Percentiles rank a stretch among this genome's conserved stretches.
These are phyloP conservation scores for Dyspetes luteomarginatus DNA, from an alignment of 2,888 invertebrate species.

Conservation along the genomic window DNA sequence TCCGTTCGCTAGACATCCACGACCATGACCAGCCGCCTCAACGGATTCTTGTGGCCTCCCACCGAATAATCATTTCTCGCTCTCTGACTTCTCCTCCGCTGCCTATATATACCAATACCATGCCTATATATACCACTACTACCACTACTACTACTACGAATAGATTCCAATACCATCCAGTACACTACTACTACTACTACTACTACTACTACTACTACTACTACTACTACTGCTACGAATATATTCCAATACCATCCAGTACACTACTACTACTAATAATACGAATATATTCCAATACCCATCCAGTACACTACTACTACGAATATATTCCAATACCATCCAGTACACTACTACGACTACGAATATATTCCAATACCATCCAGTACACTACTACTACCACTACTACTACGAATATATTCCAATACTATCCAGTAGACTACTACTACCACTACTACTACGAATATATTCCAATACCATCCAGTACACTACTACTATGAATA, in stretches of 20 bases:
- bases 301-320: not conserved
- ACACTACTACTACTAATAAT: constrained; percentile 4
- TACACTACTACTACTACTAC: not conserved
- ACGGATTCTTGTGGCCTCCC: not conserved
- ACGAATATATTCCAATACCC: no score
- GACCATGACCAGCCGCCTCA: constrained; percentile 62
- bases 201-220: no score
- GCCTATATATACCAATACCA: not conserved
- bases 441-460: constrained; percentile 10
- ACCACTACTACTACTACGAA: constrained; percentile 11
- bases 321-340: constrained; percentile 8
- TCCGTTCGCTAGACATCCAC: constrained; percentile 53
- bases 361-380: constrained; percentile 8
- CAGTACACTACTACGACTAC: not conserved
- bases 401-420: constrained; percentile 17
- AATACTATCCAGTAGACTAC: no score
- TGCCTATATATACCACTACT: not conserved
- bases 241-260: not conserved
- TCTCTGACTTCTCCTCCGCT: not conserved
- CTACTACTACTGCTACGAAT: constrained; percentile 11
- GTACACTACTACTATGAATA: constrained; percentile 1
- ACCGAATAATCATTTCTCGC: constrained; percentile 22
- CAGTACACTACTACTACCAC: not conserved
- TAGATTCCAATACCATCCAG: constrained; percentile 1
- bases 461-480: not conserved